Percentiles rank a stretch among this genome's conserved stretches.
These are phyloP conservation scores for Zosterops japonicus DNA, from an alignment of 2,113 vertebrate species.

Conservation along the genomic window DNA sequence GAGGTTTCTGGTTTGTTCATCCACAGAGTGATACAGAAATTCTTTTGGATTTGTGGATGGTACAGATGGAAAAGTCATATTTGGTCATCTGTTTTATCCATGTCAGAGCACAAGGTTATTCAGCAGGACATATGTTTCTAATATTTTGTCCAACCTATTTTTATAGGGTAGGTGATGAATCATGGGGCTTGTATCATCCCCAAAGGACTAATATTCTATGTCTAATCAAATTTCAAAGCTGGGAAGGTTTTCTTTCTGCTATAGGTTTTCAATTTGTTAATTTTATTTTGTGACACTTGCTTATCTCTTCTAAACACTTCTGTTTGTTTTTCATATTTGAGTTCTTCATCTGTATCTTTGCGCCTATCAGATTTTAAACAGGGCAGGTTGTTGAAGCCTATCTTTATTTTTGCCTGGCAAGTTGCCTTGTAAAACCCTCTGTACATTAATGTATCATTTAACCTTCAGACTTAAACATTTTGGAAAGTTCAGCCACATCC, in stretches of 20 bases:
- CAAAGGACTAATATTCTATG: not conserved
- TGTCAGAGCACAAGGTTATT: not conserved
- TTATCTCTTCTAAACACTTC: not conserved
- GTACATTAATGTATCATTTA: not conserved
- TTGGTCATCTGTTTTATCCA: not conserved
- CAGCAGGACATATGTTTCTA: not conserved
- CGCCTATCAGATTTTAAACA: not conserved
- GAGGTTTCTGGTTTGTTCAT: not conserved
- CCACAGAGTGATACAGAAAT: not conserved
- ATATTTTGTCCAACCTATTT: conserved; percentile 14
- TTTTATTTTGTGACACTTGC: not conserved
- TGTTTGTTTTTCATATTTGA: not conserved
- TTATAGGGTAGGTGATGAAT: not conserved
- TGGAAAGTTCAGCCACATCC: not conserved
- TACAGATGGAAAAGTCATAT: not conserved
- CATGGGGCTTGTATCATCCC: not conserved
- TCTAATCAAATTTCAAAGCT: not conserved
- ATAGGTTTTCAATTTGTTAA: not conserved
- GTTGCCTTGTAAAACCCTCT: not conserved
- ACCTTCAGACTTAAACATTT: not conserved
- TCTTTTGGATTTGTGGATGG: not conserved
- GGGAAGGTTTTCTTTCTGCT: not conserved
- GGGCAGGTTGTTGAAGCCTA: not conserved
- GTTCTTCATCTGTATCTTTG: not conserved
- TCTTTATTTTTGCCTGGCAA: not conserved